Conservation (phyloP, 2,888 invertebrate species). For the Athrips mouffetella region DNA sequence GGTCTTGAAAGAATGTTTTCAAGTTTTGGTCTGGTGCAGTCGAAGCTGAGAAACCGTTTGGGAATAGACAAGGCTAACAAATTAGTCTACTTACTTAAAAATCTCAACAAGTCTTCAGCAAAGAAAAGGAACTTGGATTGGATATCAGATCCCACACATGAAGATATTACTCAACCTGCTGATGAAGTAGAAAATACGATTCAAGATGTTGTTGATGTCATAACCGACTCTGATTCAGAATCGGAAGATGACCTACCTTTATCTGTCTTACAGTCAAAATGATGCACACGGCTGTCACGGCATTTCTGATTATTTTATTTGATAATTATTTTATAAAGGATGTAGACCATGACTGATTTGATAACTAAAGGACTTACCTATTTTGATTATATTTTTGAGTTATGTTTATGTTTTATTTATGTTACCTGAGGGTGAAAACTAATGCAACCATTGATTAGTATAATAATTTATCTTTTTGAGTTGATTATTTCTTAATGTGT, state of each 20-base stretch:
- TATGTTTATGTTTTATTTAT: too few relatives aligned
- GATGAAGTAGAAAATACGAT: not conserved
- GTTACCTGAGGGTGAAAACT: too few relatives aligned
- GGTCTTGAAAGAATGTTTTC: constrained; percentile 10
- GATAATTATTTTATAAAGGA: too few relatives aligned
- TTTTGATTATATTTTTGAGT: too few relatives aligned
- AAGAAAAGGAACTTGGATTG: constrained; percentile 7
- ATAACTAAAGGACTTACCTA: too few relatives aligned
- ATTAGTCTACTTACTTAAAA: not conserved
- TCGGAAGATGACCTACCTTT: constrained; percentile 7
- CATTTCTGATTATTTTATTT: too few relatives aligned
- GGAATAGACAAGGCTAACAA: constrained; percentile 7
- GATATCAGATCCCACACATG: constrained; percentile 3
- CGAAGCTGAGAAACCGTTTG: constrained; percentile 8
- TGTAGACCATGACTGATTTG: too few relatives aligned
- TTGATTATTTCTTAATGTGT: too few relatives aligned
- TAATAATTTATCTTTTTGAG: too few relatives aligned
- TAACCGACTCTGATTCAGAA: not conserved
- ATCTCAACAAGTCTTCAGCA: constrained; percentile 2
- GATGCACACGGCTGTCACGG: too few relatives aligned
- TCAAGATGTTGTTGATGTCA: not conserved
- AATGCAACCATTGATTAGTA: too few relatives aligned
- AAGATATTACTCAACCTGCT: constrained; percentile 7
- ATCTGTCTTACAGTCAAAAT: not conserved
- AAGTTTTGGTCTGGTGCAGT: constrained; percentile 10